Conservation (phyloP, 2,113 vertebrate species). For the Sceloporus tristichus region DNA sequence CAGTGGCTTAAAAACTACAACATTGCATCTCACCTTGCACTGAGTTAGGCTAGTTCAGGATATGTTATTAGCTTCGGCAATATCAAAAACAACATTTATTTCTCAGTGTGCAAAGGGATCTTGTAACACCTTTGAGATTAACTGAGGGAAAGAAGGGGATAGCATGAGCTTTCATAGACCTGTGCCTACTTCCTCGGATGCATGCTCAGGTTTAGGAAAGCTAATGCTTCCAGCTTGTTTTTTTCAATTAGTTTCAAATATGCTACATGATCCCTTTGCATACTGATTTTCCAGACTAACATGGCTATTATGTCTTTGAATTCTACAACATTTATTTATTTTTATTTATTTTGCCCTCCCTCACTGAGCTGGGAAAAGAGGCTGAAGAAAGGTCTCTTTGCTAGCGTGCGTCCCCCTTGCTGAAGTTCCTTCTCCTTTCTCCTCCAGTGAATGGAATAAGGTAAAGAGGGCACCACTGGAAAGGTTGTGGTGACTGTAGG, state of each 20-base stretch:
- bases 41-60: neutral
- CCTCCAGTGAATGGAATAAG: neutral
- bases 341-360: neutral
- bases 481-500: neutral
- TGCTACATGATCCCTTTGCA: no score
- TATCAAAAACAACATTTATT: neutral
- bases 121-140: no score
- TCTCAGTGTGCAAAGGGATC: no score
- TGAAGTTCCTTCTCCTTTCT: neutral
- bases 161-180: no score
- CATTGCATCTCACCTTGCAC: no score
- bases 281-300: no score
- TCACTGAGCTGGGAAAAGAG: neutral
- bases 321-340: neutral
- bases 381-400: neutral
- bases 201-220: no score
- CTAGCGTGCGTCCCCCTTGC: neutral
- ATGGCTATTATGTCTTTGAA: no score
- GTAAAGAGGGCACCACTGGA: neutral
- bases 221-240: no score
- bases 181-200: no score
- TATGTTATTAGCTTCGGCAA: neutral
- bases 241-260: no score
- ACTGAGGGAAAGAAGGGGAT: no score
- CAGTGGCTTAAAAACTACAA: neutral